Conservation (phyloP, 2,888 invertebrate genomes). For the Hypomecis punctinalis region DNA sequence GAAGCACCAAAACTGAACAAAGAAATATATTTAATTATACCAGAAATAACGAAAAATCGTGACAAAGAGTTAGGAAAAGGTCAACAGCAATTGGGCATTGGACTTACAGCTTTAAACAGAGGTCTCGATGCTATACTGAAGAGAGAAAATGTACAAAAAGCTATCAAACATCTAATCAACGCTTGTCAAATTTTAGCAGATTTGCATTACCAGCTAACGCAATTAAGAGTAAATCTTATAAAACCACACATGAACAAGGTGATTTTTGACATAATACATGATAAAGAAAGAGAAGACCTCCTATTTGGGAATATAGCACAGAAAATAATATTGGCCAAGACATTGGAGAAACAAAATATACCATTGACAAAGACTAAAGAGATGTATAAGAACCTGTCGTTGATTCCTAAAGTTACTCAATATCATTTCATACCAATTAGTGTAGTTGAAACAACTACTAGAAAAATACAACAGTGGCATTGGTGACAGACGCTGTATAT, state of each 20-base stretch:
- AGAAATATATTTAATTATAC: neutral
- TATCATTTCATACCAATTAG: neutral
- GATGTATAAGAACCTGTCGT: neutral
- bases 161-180: neutral
- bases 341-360: constrained; percentile 1
- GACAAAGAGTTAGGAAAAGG: neutral
- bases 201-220: neutral
- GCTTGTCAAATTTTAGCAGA: constrained; percentile 1
- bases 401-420: neutral
- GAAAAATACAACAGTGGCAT: neutral
- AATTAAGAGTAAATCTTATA: neutral
- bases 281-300: neutral
- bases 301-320: neutral
- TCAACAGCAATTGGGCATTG: constrained; percentile 5
- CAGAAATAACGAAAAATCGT: neutral
- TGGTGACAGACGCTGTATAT: neutral
- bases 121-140: constrained; percentile 1
- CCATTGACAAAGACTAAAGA: neutral
- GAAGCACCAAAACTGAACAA: constrained; percentile 1
- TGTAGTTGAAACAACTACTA: neutral
- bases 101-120: constrained; percentile 3
- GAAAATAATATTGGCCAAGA: neutral
- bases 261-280: constrained; percentile 1
- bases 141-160: neutral
- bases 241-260: constrained; percentile 3